A percentile compares a stretch with the other conserved stretches of the same genome.
Conservation (phyloP, 2,888 invertebrate genomes). For the Eupithecia inturbata region DNA sequence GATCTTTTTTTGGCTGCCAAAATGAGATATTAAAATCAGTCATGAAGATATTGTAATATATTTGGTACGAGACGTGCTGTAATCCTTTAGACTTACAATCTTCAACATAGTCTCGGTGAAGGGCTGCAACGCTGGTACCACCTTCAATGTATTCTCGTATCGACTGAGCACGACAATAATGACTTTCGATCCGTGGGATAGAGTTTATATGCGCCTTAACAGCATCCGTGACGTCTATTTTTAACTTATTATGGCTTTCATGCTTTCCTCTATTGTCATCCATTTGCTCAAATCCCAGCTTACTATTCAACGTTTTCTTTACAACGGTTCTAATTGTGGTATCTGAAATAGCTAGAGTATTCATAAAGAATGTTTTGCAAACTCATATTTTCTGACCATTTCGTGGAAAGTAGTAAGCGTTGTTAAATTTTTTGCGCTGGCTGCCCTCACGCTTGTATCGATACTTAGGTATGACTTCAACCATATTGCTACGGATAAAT, state of each 20-base stretch:
- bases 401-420: neutral
- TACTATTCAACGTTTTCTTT: too few relatives aligned
- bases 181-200: constrained; percentile 36
- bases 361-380: too few relatives aligned
- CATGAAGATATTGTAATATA: too few relatives aligned
- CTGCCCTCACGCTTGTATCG: neutral
- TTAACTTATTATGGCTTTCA: constrained; percentile 10
- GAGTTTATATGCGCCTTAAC: constrained; percentile 35
- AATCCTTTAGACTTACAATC: constrained; percentile 27
- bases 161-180: constrained; percentile 36
- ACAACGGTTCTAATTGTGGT: neutral
- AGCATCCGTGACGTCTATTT: constrained; percentile 20
- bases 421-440: neutral
- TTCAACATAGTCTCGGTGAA: constrained; percentile 32
- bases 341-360: neutral
- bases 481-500: too few relatives aligned
- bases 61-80: constrained; percentile 18
- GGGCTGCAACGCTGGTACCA: constrained; percentile 28
- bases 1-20: constrained; percentile 37
- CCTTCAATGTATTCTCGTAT: constrained; percentile 40
- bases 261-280: constrained; percentile 22
- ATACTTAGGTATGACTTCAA: too few relatives aligned
- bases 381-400: neutral
- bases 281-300: neutral
- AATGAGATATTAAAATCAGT: too few relatives aligned